Percentiles rank a stretch among this genome's conserved stretches.
Evolutionary conservation across 2,797 vertebrate species (phyloP).

Genomic region (Orestias chungarensis): DNA sequence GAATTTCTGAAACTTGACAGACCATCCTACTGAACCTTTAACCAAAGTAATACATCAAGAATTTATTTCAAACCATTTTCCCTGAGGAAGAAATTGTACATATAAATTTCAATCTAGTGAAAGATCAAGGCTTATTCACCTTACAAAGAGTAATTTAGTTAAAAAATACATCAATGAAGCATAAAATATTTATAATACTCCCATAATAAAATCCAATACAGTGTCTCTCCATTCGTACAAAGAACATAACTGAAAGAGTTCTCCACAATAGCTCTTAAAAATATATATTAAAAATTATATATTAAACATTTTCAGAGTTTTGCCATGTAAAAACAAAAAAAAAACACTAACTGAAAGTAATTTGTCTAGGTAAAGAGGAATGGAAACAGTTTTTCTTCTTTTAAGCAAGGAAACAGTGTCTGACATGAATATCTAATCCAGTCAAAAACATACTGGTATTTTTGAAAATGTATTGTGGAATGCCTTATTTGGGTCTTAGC

Average conservation of each 20-base stretch:
- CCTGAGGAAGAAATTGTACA: constrained; percentile 20
- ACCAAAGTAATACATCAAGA: constrained; percentile 12
- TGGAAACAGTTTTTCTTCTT: not conserved
- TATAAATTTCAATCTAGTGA: constrained; percentile 1
- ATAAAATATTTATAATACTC: constrained; percentile 52
- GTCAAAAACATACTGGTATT: too few relatives aligned
- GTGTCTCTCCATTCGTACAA: constrained; percentile 44
- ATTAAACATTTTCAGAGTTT: not conserved
- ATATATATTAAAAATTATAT: not conserved
- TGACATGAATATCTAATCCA: too few relatives aligned
- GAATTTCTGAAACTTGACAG: constrained; percentile 26
- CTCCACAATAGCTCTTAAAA: not conserved
- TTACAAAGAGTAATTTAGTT: constrained; percentile 31
- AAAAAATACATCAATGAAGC: constrained; percentile 58
- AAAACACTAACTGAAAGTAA: not conserved
- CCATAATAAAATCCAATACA: constrained; percentile 38
- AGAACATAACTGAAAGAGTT: constrained; percentile 41
- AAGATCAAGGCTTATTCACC: constrained; percentile 34
- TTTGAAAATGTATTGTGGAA: too few relatives aligned
- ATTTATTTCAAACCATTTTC: constrained; percentile 26
- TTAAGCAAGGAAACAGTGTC: not conserved
- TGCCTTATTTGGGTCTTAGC: too few relatives aligned
- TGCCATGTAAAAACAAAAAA: not conserved
- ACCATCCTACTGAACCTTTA: constrained; percentile 29
- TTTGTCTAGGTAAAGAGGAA: not conserved